Evolutionary conservation across 2,797 vertebrate species (phyloP), one percentile per base, ranked within the genome.

Genomic region (Macrochelys suwanniensis): DNA sequence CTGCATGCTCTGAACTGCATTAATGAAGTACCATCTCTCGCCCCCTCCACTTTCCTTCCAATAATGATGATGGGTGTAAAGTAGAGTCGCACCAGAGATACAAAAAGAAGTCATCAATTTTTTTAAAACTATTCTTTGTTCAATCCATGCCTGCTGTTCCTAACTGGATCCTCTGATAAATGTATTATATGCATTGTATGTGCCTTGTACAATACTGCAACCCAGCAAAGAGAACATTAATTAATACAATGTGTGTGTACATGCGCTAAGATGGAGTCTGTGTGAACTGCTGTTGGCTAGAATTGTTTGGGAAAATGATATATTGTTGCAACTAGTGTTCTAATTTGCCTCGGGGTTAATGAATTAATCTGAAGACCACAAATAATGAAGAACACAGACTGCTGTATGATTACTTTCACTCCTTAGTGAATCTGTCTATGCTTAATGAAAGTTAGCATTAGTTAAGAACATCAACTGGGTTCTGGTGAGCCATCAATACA

Each of bases 281-380:
- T 45, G 78, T 84, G 37, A 92, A 47, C 61, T 77, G n/a, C 1
- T 2, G 89, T 86, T 93, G 92, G 92, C 76, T 91, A 23, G 21
- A 94, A 78, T 88, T 90, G 94, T 89, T 84, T 92, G 94, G 93
- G 87, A 86, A 97, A 96, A 95, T 85, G 88, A 42, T 81, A 84
- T 5, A 3, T n/a, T 89, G 28, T 65, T 92, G 54, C 54, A 92
- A 87, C 57, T 86, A 81, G 5, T 42, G 50, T 42, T 89, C 82
- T 17, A 83, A 21, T 33, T 93, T 79, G 80, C 37, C 45, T 82
- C 86, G 6, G 91, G 91, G 93, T 95, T 90, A 89, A 95, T 92
- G 95, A 77, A 49, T 77, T 31, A 77, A 47, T 31, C 74, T 49
- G 23, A 3, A 87, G 56, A 96, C 78, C 56, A 42, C 0, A 1